Conservation (phyloP, 2,113 vertebrate genomes). For the Cyphomyrus discorhynchus region DNA sequence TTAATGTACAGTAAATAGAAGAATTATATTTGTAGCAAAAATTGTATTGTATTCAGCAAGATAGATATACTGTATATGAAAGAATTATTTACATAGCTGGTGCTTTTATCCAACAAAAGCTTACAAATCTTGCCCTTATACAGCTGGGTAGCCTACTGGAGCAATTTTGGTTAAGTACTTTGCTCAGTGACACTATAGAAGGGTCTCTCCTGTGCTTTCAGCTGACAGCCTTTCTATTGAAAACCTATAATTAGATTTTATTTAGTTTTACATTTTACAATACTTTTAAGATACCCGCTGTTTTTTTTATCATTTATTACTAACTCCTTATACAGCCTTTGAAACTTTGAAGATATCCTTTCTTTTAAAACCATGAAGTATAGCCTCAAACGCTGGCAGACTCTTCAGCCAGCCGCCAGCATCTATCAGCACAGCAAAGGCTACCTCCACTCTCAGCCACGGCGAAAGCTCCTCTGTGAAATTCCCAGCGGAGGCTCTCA, state of each 20-base stretch:
- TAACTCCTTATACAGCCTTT: background rate
- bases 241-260: background rate
- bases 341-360: background rate
- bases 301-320: background rate
- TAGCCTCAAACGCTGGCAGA: background rate
- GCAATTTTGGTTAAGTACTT: background rate
- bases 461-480: background rate
- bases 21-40: background rate
- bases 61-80: background rate
- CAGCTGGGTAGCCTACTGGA: background rate
- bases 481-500: background rate
- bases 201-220: background rate
- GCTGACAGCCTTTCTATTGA: background rate
- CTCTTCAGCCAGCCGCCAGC: background rate
- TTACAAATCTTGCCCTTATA: background rate
- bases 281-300: background rate
- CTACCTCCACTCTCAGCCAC: background rate
- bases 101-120: background rate
- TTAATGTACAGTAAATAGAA: background rate
- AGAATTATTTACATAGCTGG: background rate
- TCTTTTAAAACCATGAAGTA: background rate
- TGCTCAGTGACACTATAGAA: background rate
- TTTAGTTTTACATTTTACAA: background rate
- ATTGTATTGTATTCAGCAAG: background rate
- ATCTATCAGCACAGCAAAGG: background rate